phyloP scores from a whole-genome alignment of 2,888 invertebrate genomes.

The Tridacna crocea region DNA sequence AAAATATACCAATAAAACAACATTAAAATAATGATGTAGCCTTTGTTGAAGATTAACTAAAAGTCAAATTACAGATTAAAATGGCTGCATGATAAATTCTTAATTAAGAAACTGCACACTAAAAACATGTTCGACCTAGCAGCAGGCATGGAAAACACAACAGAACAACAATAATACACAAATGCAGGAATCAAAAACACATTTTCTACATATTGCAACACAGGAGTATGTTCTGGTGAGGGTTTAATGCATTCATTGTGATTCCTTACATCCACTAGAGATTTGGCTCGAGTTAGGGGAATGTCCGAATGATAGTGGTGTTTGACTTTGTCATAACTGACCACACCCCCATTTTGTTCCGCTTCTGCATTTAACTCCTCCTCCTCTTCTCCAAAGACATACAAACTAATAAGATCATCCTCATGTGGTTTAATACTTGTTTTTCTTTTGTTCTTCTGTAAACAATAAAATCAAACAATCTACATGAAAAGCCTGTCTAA shows the following conservation, averaged over 20 bases:
- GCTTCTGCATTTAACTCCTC: constrained; percentile 73
- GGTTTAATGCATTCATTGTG: constrained; percentile 28
- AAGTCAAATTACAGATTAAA: no score
- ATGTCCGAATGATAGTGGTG: constrained; percentile 75
- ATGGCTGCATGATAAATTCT: no score
- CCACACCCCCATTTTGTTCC: constrained; percentile 73
- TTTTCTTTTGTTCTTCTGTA: constrained; percentile 44
- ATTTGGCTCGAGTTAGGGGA: constrained; percentile 48
- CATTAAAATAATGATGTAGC: no score
- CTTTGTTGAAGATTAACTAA: no score
- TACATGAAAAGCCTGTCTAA: no score
- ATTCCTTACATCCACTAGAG: constrained; percentile 62
- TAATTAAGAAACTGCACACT: no score
- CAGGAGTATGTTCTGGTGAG: constrained; percentile 14
- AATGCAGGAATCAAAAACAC: background rate
- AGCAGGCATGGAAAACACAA: background rate
- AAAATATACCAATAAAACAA: no score
- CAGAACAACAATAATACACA: background rate
- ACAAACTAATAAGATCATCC: constrained; percentile 79
- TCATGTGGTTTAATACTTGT: constrained; percentile 51
- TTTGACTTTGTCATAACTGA: constrained; percentile 73
- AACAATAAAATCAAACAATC: constrained; percentile 6
- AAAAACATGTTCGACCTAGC: background rate
- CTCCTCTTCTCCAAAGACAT: constrained; percentile 82
- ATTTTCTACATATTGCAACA: background rate